Percentiles rank a stretch among this genome's conserved stretches.
These are phyloP conservation scores for Drosophila pseudoananassae DNA, from an alignment of 1,140 invertebrate genomes.

Conservation along the genomic window DNA sequence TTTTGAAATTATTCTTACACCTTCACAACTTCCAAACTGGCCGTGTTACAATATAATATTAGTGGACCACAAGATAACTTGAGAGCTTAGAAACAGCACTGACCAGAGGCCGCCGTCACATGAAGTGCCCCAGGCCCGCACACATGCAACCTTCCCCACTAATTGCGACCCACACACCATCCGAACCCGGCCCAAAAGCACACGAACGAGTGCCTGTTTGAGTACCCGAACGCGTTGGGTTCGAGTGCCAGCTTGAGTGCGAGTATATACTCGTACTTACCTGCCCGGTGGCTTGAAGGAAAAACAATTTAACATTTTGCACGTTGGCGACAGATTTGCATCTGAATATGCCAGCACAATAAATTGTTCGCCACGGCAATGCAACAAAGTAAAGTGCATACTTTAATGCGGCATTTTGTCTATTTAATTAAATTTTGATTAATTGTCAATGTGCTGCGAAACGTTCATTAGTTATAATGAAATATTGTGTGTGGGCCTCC, in stretches of 20 bases:
- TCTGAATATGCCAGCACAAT: slow-evolving; percentile 61
- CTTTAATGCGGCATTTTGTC: slow-evolving; percentile 77
- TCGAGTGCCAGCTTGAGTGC: slow-evolving; percentile 5
- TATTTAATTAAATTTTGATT: slow-evolving; percentile 77
- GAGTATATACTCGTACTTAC: slow-evolving; percentile 22
- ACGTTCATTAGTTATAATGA: slow-evolving; percentile 61
- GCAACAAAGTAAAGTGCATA: slow-evolving; percentile 67
- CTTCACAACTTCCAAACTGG: background rate
- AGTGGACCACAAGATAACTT: background rate
- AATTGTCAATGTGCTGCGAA: slow-evolving; percentile 61
- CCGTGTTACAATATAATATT: background rate
- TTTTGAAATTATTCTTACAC: too few species aligned
- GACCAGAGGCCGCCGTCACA: slow-evolving; percentile 13
- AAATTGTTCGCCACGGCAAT: slow-evolving; percentile 58
- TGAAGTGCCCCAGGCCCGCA: slow-evolving; percentile 36
- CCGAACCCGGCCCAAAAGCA: slow-evolving; percentile 30
- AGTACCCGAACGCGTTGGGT: slow-evolving; percentile 7
- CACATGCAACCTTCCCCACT: slow-evolving; percentile 60
- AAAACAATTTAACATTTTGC: slow-evolving; percentile 62
- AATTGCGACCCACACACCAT: slow-evolving; percentile 54
- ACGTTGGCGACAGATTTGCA: slow-evolving; percentile 77
- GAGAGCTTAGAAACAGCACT: slow-evolving; percentile 12
- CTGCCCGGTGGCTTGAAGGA: slow-evolving; percentile 20
- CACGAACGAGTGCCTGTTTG: slow-evolving; percentile 18
- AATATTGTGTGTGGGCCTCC: slow-evolving; percentile 25